Evolutionary conservation across 1,140 invertebrate genomes (phyloP).

Genomic region (Triops longicaudatus): DNA sequence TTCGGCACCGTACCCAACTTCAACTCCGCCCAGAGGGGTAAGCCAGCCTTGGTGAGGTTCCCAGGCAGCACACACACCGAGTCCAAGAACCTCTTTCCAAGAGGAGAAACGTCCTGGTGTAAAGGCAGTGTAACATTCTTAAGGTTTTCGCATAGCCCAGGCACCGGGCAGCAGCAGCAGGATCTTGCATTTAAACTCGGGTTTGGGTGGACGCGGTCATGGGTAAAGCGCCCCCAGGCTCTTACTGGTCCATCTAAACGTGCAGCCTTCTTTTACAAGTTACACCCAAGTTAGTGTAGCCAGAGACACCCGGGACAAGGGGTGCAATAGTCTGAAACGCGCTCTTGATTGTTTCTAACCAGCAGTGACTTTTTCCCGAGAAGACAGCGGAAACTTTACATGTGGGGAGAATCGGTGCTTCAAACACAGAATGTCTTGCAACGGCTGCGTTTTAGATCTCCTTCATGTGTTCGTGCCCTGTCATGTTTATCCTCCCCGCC

Average conservation of each 20-base stretch:
- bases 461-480: neutral
- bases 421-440: neutral
- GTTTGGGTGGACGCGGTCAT: slow-evolving; percentile 10
- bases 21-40: neutral
- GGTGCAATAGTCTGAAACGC: neutral
- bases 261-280: neutral
- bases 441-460: neutral
- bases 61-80: neutral
- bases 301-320: neutral
- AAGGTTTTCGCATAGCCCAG: neutral
- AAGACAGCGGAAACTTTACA: neutral
- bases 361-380: neutral
- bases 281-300: slow-evolving; percentile 11
- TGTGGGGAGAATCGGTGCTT: neutral
- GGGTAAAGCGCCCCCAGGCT: neutral
- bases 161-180: neutral
- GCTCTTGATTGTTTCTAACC: neutral
- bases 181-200: neutral
- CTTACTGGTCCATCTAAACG: neutral
- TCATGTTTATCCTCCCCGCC: neutral
- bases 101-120: neutral
- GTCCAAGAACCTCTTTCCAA: neutral
- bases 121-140: neutral
- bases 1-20: neutral
- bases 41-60: neutral